Conservation (phyloP, 2,888 invertebrate genomes). For the Aleiodes alternator region DNA sequence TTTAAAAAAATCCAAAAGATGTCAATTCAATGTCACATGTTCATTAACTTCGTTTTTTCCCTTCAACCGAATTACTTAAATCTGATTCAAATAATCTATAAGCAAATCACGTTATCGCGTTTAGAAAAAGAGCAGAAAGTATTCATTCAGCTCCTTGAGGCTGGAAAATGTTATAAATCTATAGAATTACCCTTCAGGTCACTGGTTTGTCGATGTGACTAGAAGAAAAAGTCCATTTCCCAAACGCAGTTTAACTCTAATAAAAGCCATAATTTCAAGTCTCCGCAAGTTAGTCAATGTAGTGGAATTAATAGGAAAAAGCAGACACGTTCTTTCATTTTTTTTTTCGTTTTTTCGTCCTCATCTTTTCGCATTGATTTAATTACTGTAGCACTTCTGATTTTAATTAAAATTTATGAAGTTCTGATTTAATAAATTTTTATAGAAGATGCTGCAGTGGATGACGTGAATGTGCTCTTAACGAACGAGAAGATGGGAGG, state of each 20-base stretch:
- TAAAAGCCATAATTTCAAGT: conserved; percentile 51
- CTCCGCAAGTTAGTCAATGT: conserved; percentile 38
- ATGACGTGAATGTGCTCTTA: conserved; percentile 21
- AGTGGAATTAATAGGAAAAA: conserved; percentile 48
- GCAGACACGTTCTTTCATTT: conserved; percentile 22
- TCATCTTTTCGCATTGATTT: conserved; percentile 9
- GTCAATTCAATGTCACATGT: too few relatives aligned
- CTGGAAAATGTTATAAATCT: conserved; percentile 53
- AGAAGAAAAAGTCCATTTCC: not conserved
- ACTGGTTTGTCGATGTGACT: conserved; percentile 51
- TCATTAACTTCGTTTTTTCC: too few relatives aligned
- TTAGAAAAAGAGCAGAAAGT: not conserved
- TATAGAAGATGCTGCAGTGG: conserved; percentile 8
- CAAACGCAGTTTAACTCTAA: conserved; percentile 34
- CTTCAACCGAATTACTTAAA: too few relatives aligned
- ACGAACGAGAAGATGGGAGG: conserved; percentile 16
- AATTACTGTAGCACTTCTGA: not conserved
- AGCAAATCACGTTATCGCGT: not conserved
- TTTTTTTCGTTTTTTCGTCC: not conserved
- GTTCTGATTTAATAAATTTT: conserved; percentile 12
- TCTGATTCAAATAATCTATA: not conserved
- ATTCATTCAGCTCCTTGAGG: conserved; percentile 38
- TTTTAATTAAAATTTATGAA: conserved; percentile 19
- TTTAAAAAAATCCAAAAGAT: too few relatives aligned
- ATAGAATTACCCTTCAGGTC: conserved; percentile 53